Evolutionary conservation across 2,888 invertebrate genomes (phyloP).

Genomic region (Linnaemya tessellans): DNA sequence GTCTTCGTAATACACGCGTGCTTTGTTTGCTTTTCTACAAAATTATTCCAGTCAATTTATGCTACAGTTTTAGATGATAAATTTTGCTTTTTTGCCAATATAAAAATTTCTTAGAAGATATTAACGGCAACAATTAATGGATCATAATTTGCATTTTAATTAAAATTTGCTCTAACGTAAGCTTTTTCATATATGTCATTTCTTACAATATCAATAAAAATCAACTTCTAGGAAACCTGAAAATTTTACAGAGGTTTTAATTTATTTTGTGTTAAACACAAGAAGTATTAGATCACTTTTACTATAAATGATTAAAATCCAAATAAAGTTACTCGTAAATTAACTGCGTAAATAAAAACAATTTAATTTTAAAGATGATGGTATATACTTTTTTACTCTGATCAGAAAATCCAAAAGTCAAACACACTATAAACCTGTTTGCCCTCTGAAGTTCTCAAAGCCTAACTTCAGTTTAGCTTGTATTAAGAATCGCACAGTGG

Average conservation of each 20-base stretch:
- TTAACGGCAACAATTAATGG: no score
- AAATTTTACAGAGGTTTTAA: neutral
- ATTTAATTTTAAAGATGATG: conserved; percentile 17
- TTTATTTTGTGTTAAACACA: neutral
- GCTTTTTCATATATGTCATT: no score
- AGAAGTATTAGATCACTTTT: no score
- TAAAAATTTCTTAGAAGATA: no score
- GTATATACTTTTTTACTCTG: neutral
- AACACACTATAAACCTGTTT: conserved; percentile 18
- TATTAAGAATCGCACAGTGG: neutral
- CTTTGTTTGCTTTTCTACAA: no score
- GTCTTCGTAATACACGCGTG: no score
- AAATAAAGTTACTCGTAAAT: conserved; percentile 3
- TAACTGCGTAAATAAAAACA: conserved; percentile 4
- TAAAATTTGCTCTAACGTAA: no score
- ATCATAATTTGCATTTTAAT: no score
- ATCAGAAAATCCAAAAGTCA: neutral
- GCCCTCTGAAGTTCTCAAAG: conserved; percentile 37
- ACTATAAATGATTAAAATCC: neutral
- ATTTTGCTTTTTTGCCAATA: no score
- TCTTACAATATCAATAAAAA: neutral
- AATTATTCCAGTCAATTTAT: no score
- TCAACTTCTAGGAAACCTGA: neutral
- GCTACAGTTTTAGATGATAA: no score
- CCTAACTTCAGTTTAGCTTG: conserved; percentile 17